Conservation (phyloP, 2,888 invertebrate genomes). For the Heliconius sara region DNA sequence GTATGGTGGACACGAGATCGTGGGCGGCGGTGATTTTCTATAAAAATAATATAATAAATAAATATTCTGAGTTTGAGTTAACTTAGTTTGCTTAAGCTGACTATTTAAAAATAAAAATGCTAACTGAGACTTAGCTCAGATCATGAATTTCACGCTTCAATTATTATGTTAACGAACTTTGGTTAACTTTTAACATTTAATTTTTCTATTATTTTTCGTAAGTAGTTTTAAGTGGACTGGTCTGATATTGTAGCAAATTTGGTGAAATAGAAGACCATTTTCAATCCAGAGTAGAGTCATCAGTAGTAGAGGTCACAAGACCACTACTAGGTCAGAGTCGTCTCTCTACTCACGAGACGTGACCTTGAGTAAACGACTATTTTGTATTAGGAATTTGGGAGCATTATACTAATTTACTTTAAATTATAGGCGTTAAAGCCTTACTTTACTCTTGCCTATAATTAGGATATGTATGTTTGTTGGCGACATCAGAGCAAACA, state of each 20-base stretch:
- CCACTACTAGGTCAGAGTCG: too few relatives aligned
- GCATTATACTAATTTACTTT: not conserved
- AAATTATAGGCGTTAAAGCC: not conserved
- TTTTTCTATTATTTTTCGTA: conserved; percentile 5
- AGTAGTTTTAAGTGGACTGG: conserved; percentile 17
- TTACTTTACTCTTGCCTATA: too few relatives aligned
- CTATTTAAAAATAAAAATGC: conserved; percentile 12
- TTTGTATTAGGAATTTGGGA: not conserved
- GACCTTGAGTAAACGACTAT: not conserved
- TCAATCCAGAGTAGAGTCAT: too few relatives aligned
- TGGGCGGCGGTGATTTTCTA: too few relatives aligned
- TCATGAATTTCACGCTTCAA: conserved; percentile 21
- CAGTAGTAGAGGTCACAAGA: too few relatives aligned
- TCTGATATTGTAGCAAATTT: not conserved
- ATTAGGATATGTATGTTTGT: not conserved
- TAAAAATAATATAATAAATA: not conserved
- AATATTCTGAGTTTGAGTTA: conserved; percentile 5
- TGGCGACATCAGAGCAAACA: conserved; percentile 6
- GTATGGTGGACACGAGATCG: too few relatives aligned
- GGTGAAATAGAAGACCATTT: not conserved
- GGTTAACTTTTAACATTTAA: conserved; percentile 15
- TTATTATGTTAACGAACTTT: conserved; percentile 22
- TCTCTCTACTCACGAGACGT: too few relatives aligned
- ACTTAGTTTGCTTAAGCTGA: conserved; percentile 13
- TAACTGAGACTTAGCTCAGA: conserved; percentile 14